Evolutionary conservation across 2,888 invertebrate species (phyloP), one percentile per base, ranked within the genome.

Genomic region (Pollenia amentaria): DNA sequence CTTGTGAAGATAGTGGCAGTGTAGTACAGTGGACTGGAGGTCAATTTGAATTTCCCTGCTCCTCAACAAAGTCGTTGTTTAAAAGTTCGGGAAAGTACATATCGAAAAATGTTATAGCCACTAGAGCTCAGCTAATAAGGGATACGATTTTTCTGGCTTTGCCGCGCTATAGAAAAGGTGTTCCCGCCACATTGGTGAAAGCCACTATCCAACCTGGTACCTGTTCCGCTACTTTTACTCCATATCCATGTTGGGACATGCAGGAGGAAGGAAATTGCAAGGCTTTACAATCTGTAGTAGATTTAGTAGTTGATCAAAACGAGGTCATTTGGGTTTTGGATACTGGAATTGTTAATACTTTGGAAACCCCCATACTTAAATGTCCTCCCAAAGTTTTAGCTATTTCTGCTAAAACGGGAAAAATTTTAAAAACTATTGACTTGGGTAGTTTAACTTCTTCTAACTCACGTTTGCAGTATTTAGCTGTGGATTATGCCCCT

Each of bases 321-420:
- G 95, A 95, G 65, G 95, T 95, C 86, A 93, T 97, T 10, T 97
- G 97, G 97, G 94, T 95, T 0, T 92, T 97, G 85, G 97, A 97
- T 90, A 94, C 94, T 12, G 97, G 97, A 14, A 94, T 96, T 62
- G 94, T 96, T 0, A 95, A 96, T 88, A 95, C 96, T 0, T 89
- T 96, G 79, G 95, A 95, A 83, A 93, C 94, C 1, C 96, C 96
- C 0, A 93, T 95, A 7, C 94, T 95, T 76, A 94, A 95, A 12
- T 96, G 96, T 89, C 94, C 95, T 0, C 96, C 97, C 0, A 97
- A 96, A 91, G 95, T 96, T 46, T 94, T 96, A 2, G 95, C 95
- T 40, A 94, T 96, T 89, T 95, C 94, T 87, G 93, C 95, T 3
- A 94, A 94, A 76, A 94, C 94, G 10, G 94, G 94, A 67, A 95